A percentile compares a stretch with the other conserved stretches of the same genome.
These are phyloP conservation scores for Narcine bancroftii DNA, from an alignment of 2,113 vertebrate species.

Conservation along the genomic window DNA sequence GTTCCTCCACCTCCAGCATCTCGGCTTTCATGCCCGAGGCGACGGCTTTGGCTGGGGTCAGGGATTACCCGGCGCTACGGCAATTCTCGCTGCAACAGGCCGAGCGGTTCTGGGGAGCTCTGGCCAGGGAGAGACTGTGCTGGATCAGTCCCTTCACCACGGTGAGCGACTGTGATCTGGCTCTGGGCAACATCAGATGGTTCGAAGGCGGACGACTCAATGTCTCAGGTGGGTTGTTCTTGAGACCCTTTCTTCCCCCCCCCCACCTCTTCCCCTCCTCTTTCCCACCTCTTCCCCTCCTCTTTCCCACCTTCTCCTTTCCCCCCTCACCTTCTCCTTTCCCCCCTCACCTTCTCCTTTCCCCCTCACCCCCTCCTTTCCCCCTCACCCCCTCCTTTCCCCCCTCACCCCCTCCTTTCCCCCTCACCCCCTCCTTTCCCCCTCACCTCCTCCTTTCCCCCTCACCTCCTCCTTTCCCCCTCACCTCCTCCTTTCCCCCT, in stretches of 20 bases:
- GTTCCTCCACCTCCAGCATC: slow-evolving; percentile 42
- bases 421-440: background rate
- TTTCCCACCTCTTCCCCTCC: background rate
- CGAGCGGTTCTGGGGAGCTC: slow-evolving; percentile 57
- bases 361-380: fast-evolving
- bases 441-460: background rate
- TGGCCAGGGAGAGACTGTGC: slow-evolving; percentile 54
- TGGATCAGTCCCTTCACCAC: slow-evolving; percentile 60
- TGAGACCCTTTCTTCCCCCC: background rate
- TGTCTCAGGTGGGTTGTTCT: slow-evolving; percentile 45
- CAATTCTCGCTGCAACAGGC: slow-evolving; percentile 53
- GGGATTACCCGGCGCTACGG: slow-evolving; percentile 52
- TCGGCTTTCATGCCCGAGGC: slow-evolving; percentile 63
- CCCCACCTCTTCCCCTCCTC: background rate
- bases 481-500: background rate
- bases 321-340: fast-evolving
- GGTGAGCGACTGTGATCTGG: slow-evolving; percentile 58
- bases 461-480: background rate
- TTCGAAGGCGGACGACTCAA: slow-evolving; percentile 52
- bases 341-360: fast-evolving
- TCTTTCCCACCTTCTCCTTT: fast-evolving
- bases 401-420: background rate
- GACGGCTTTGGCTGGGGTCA: slow-evolving; percentile 45
- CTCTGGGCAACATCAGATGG: slow-evolving; percentile 46
- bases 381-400: background rate